Evolutionary conservation across 2,888 invertebrate species (phyloP).

Genomic region (Drosophila rellima): DNA sequence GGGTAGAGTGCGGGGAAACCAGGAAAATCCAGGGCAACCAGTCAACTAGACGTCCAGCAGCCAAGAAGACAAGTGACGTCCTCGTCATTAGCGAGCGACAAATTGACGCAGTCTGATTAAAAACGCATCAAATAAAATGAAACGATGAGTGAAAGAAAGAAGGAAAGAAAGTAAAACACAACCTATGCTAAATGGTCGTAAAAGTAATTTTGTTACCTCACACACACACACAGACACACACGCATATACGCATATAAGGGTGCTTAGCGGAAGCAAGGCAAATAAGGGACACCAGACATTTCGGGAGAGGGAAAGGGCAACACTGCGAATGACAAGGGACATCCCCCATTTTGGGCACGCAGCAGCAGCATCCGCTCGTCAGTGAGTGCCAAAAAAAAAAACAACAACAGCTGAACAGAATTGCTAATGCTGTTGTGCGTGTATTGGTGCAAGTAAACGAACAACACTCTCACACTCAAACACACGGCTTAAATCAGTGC

Average conservation of each 20-base stretch:
- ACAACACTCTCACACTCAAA: conserved; percentile 13
- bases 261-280: conserved; percentile 60
- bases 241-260: conserved; percentile 46
- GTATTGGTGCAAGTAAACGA: conserved; percentile 40
- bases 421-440: conserved; percentile 48
- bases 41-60: conserved; percentile 20
- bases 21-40: conserved; percentile 1
- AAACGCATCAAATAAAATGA: conserved; percentile 71
- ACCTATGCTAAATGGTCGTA: conserved; percentile 72
- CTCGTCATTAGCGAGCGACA: conserved; percentile 53
- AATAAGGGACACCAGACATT: conserved; percentile 59
- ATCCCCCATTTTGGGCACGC: conserved; percentile 55
- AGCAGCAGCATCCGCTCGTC: conserved; percentile 42
- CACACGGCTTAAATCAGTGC: conserved; percentile 64
- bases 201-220: conserved; percentile 65
- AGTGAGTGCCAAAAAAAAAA: conserved; percentile 35
- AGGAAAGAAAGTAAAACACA: conserved; percentile 40
- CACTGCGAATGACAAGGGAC: conserved; percentile 39
- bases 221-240: conserved; percentile 29
- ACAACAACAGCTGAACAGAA: conserved; percentile 26
- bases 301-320: background rate
- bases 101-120: conserved; percentile 74
- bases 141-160: conserved; percentile 26
- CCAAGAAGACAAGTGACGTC: conserved; percentile 47
- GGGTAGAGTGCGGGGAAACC: background rate